Conservation (phyloP, 2,888 invertebrate species). For the Agonopterix arenella region DNA sequence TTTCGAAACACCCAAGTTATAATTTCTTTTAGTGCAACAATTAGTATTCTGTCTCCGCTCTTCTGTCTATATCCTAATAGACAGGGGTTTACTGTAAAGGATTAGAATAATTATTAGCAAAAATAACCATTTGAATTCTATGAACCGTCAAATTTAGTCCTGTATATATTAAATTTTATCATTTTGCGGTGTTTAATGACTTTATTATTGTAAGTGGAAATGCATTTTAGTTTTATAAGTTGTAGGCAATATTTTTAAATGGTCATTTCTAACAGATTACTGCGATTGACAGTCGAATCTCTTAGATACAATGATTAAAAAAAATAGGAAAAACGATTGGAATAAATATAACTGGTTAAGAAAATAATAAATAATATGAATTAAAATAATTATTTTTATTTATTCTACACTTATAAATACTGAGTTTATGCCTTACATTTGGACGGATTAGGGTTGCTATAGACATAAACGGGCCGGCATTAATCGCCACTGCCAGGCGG, state of each 20-base stretch:
- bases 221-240: slow-evolving; percentile 76
- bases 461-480: too few relatives aligned
- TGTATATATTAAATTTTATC: slow-evolving; percentile 69
- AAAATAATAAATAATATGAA: slow-evolving; percentile 75
- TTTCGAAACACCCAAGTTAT: slow-evolving; percentile 32
- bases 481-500: too few relatives aligned
- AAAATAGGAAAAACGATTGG: slow-evolving; percentile 73
- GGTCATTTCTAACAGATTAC: slow-evolving; percentile 68
- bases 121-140: slow-evolving; percentile 61
- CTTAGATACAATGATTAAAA: slow-evolving; percentile 72
- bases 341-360: slow-evolving; percentile 74
- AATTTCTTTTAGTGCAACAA: slow-evolving; percentile 29
- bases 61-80: slow-evolving; percentile 41
- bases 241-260: slow-evolving; percentile 74
- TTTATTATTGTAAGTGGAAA: slow-evolving; percentile 64
- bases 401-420: background rate
- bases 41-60: slow-evolving; percentile 28
- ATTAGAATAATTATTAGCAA: slow-evolving; percentile 46
- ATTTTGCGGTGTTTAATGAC: slow-evolving; percentile 70
- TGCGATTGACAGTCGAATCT: slow-evolving; percentile 68
- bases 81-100: slow-evolving; percentile 53
- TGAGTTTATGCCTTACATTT: too few relatives aligned
- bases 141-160: slow-evolving; percentile 65
- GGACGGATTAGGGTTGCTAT: too few relatives aligned
- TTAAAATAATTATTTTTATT: slow-evolving; percentile 28